These are phyloP conservation scores for Clarias pachynema DNA, from an alignment of 2,797 vertebrate species.

Conservation along the genomic window DNA sequence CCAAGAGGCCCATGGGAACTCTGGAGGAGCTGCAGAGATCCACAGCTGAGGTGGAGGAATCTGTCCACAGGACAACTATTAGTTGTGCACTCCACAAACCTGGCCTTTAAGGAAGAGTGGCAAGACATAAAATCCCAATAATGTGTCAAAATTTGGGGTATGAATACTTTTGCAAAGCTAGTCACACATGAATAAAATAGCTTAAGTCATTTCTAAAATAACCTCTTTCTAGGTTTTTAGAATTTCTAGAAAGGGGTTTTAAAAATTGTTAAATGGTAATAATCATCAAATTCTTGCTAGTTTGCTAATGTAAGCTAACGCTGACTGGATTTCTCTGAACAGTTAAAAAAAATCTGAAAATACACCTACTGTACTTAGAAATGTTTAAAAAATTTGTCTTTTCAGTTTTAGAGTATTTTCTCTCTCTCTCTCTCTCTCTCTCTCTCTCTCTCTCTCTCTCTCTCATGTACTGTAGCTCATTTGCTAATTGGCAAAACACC, in stretches of 20 bases:
- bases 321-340: neutral
- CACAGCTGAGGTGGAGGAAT: no score
- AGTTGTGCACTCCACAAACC: no score
- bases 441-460: slow-evolving; percentile 5
- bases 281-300: neutral
- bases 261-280: neutral
- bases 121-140: no score
- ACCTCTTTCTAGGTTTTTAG: no score
- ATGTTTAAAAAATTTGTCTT: neutral
- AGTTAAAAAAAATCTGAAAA: neutral
- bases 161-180: neutral
- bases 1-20: no score
- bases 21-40: no score
- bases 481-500: slow-evolving; percentile 16
- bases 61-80: no score
- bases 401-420: neutral
- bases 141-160: no score
- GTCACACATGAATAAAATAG: neutral
- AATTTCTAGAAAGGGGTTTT: neutral
- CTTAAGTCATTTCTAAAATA: neutral
- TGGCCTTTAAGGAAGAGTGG: no score
- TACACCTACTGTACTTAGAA: neutral
- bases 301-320: neutral
- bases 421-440: neutral
- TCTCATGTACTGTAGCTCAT: neutral